Evolutionary conservation across 2,888 invertebrate species (phyloP), one percentile per base, ranked within the genome.

Genomic region (Cotesia congregata): DNA sequence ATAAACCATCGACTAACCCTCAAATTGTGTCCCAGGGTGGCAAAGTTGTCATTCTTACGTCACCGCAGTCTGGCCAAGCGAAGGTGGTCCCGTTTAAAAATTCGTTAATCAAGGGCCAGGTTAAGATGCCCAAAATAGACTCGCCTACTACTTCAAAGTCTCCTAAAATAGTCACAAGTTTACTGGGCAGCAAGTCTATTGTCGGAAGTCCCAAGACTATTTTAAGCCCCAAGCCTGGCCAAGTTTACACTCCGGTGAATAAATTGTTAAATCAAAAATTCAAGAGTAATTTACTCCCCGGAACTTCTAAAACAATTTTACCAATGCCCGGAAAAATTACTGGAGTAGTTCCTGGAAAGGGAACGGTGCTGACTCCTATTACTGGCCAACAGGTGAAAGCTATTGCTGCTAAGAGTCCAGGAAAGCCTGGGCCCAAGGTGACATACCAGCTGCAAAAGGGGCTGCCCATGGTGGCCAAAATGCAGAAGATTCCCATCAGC

Each of bases 31-130:
- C 86, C 39, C 86, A 88, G 74, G 88, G 88, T 40, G 82, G 86
- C 2, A 90, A 89, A 81, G 88, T 90, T 6, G 88, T 89, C 12
- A 90, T 90, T 75, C 77, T 90, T 30, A 86, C 88, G 5, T 86
- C 88, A 0, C 85, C 87, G 0, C 84, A 86, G 20, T 84, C 87
- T 6, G 86, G 85, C 5, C 87, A 85, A 65, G 79, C 85, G 0
- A 88, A 88, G 78, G 83, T 86, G 80, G 67, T 88, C n/a, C 88
- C 88, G 0, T 74, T 88, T 1, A 86, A 84, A 75, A 83, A 87
- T 38, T 79, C 68, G 86, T 91, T 87, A 90, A 90, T 78, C 86
- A 92, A 86, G 89, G 90, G 90, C n/a, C 88, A 87, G 41, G 82
- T 84, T 1, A 84, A 87, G 12, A 80, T 85, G 5, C 85, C 83